Percentiles rank a stretch among this genome's conserved stretches.
phyloP scores from a whole-genome alignment of 2,888 invertebrate species.

The Prenolepis imparis region DNA sequence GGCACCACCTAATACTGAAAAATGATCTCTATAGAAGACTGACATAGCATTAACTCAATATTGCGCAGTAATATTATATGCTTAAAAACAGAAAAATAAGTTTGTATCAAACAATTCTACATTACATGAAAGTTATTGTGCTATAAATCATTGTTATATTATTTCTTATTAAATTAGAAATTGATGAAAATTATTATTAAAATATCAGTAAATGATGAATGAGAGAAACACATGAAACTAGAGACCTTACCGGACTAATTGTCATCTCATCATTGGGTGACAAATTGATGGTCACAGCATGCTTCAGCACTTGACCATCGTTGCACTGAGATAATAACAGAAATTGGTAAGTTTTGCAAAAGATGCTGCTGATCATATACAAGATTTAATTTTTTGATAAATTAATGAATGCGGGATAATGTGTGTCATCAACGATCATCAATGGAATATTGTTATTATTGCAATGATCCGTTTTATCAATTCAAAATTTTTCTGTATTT shows the following conservation, averaged over 20 bases:
- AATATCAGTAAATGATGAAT: neutral
- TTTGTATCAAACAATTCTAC: neutral
- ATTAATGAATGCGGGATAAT: no score
- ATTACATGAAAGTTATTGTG: neutral
- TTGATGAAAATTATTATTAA: neutral
- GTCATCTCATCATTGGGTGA: constrained; percentile 75
- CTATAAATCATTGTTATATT: neutral
- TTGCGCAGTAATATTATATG: neutral
- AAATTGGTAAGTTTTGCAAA: neutral
- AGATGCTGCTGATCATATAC: neutral
- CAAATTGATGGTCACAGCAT: constrained; percentile 76
- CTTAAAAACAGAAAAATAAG: neutral
- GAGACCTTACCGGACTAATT: constrained; percentile 78
- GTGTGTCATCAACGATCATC: neutral
- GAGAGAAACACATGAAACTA: neutral
- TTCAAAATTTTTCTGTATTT: neutral
- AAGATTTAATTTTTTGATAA: neutral
- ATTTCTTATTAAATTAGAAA: neutral
- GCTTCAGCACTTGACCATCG: constrained; percentile 68
- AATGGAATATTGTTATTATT: neutral
- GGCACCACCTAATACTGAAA: constrained; percentile 74
- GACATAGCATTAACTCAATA: neutral
- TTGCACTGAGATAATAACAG: constrained; percentile 65
- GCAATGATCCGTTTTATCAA: neutral
- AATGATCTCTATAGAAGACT: constrained; percentile 61